Evolutionary conservation across 2,113 vertebrate genomes (phyloP), one percentile per base, ranked within the genome.

Genomic region (Melierax canorus): DNA sequence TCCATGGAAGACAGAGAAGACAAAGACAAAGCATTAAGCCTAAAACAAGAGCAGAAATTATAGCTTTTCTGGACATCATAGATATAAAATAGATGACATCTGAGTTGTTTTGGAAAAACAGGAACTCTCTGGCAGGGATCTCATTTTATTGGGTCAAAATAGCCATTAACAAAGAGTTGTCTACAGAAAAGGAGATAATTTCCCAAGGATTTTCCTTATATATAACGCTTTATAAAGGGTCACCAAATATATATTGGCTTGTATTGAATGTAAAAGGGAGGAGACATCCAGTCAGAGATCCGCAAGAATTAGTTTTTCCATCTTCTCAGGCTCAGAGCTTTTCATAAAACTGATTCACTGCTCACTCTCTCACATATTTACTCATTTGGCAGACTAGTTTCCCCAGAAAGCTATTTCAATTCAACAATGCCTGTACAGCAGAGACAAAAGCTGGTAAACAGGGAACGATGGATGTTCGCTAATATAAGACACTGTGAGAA

Each of bases 381-480:
- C 77, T 97, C 78, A 75, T 96, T 91, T 95, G 96, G 91, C 89
- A 97, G 94, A 46, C 73, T 60, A 15, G 81, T 55, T 96, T 74
- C 79, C 93, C 84, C 92, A 88, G 84, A 96, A 92, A 88, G 71
- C 66, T 46, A 36, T 92, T 83, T 94, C 92, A 94, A 81, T 95
- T 86, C 92, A 94, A 71, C 76, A 86, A 64, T 62, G 79, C 83
- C 90, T 93, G 91, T 36, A 87, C 50, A 96, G 86, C 84, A 88
- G 86, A 97, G 88, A 94, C 90, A 84, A 95, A 96, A 63, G 78
- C 63, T 83, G 88, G 74, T 90, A 84, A 95, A 82, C 26, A 73
- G 73, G 76, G 88, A 92, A 83, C 60, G 32, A 96, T 82, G 90
- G 88, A 90, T 86, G 55, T 36, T 86, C 27, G 1, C 51, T 93